Evolutionary conservation across 2,113 vertebrate genomes (phyloP), one percentile per base, ranked within the genome.

Genomic region (Elephantulus edwardii): DNA sequence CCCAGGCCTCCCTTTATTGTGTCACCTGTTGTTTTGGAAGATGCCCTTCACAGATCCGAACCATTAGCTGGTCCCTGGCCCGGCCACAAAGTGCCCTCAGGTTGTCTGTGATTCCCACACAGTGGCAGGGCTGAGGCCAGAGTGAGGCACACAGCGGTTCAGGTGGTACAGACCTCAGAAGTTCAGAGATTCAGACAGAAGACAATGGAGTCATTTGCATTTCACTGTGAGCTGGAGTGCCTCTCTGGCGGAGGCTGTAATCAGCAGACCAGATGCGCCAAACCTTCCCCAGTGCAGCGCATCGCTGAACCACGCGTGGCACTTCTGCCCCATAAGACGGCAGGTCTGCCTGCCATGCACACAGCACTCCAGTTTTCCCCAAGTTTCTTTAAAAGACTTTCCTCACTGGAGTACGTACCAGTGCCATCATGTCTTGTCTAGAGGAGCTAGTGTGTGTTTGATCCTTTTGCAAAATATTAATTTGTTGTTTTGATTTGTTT

Each of bases 181-280:
- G 68, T 93, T 71, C 83, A 64, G 72, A 83, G 60, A 92, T 17
- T 90, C 83, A 8, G 22, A 64, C 90, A 48, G 75, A 80, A 84
- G 92, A 77, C 89, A 79, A 6, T 62, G 78, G 70, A 72, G 82
- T 2, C 64, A 70, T 95, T 92, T 91, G 62, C 87, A 64, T 92
- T 42, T 56, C 76, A 48, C n/a, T 56, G 52, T 75, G 71, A 26
- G 26, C 77, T 81, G 79, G 84, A 85, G 89, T 75, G 81, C 58
- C 46, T 85, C 92, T 89, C 40, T 74, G 87, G 46, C 80, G 19
- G 84, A 80, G 79, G 46, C 6, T 60, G 35, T 58, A 81, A 86
- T 88, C 58, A 86, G 44, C 58, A 62, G 56, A 68, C 62, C 74
- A 83, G 82, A 75, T 89, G 52, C 2, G 83, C 28, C 60, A 90